Conservation (phyloP, 1,140 invertebrate genomes). For the Pseudomyrmex sp. region DNA sequence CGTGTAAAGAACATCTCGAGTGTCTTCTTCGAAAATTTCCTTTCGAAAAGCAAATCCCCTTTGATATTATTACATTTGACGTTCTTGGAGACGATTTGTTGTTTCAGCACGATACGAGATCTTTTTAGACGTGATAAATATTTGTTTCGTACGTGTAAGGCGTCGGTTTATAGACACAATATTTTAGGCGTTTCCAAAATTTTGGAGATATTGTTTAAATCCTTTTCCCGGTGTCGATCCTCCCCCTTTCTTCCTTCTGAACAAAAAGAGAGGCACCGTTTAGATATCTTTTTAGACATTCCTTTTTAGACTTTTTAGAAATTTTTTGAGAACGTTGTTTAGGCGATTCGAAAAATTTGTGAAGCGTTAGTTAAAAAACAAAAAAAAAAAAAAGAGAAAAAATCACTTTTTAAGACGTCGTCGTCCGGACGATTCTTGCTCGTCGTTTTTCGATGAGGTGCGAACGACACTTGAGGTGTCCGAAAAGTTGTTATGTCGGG, state of each 20-base stretch:
- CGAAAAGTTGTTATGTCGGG: no score
- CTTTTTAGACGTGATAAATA: slow-evolving; percentile 10
- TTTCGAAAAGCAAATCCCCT: no score
- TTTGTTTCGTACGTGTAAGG: not conserved
- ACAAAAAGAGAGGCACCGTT: not conserved
- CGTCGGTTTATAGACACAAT: not conserved
- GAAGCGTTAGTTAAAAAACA: no score
- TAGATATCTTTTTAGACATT: not conserved
- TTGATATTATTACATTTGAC: slow-evolving; percentile 24
- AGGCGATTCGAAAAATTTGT: no score
- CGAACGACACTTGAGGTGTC: no score
- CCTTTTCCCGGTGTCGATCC: not conserved
- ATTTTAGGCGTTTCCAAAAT: not conserved
- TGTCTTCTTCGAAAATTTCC: no score
- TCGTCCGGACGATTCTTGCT: no score
- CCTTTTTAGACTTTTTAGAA: not conserved
- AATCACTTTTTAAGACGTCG: no score
- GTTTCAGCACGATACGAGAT: slow-evolving; percentile 25
- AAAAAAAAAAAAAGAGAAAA: no score
- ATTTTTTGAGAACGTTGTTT: slow-evolving; percentile 4
- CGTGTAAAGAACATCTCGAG: no score
- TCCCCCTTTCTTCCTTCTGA: no score
- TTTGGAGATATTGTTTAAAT: not conserved
- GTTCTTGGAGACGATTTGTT: slow-evolving; percentile 27
- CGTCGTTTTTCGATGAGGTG: no score